These are phyloP conservation scores for Microctenopoma steveboyesi DNA, from an alignment of 2,797 vertebrate genomes.

Conservation along the genomic window DNA sequence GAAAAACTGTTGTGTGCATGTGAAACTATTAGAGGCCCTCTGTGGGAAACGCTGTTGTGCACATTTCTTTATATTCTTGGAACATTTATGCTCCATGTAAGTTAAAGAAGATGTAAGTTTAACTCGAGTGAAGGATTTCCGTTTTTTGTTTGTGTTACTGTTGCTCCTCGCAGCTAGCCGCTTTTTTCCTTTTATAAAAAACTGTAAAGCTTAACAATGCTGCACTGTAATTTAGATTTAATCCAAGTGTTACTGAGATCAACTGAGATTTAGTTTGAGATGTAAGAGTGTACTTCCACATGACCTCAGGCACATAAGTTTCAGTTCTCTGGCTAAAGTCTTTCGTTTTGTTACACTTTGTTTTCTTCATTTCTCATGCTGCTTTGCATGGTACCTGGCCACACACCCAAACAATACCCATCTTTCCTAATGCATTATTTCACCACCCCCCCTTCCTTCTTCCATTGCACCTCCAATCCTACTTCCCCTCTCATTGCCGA, in stretches of 20 bases:
- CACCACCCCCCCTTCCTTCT: constrained; percentile 57
- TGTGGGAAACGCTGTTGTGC: neutral
- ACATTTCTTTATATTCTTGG: neutral
- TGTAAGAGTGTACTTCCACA: constrained; percentile 29
- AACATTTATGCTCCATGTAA: neutral
- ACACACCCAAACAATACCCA: constrained; percentile 66
- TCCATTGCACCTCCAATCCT: constrained; percentile 50
- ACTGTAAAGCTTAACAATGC: neutral
- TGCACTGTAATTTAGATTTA: neutral
- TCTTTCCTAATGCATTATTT: constrained; percentile 73
- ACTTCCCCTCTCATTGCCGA: constrained; percentile 56
- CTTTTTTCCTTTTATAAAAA: neutral
- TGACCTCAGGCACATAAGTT: constrained; percentile 55
- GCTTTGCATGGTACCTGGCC: constrained; percentile 83
- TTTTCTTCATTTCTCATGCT: constrained; percentile 72
- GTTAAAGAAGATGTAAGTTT: neutral
- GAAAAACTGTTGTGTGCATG: too few species aligned
- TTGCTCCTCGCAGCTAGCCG: neutral
- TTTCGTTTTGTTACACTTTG: constrained; percentile 54
- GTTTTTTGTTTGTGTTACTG: neutral
- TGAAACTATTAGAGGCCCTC: neutral
- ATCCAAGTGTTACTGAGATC: constrained; percentile 5
- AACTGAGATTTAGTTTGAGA: constrained; percentile 23
- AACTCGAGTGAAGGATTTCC: too few species aligned
- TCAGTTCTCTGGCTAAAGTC: constrained; percentile 75